Base-by-base conservation (phyloP, 2,797 vertebrate genomes). In the Bucorvus abyssinicus region DNA sequence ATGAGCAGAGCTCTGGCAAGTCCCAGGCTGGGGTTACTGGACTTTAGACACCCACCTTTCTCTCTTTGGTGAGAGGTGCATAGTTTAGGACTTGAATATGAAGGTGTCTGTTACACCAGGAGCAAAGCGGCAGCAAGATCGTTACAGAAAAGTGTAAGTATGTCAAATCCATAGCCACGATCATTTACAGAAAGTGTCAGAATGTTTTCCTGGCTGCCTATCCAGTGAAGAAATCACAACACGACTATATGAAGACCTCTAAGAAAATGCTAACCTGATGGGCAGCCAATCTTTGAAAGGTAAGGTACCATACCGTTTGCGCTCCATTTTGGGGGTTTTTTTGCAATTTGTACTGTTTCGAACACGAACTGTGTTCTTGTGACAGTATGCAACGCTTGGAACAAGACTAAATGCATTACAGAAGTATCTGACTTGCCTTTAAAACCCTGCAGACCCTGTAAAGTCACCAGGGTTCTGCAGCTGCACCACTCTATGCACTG, bases 391-490 rank as follows among this genome's bases (percentile, higher is more conserved):
- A 94, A 63, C 32, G 75, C 47, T 78, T 94, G 96, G 90, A 95
- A 92, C 1, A 11, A 91, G 84, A 95, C 81, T 22, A 92, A 94
- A 95, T 83, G 38, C 64, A 80, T 76, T 87, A 64, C 74, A 84
- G 42, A 84, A 78, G 32, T 56, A 69, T 75, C 92, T 77, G 29
- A 34, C 32, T 89, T 61, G 82, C 71, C 29, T 92, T 77, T 80
- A 90, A 95, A 93, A 38, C 81, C 80, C 81, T 68, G 68, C 50
- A 83, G 95, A 85, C 44, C 18, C 71, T 78, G 20, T 71, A 85
- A 92, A 90, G 68, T 80, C 88, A 90, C 18, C 8, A 42, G 86
- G 93, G 86, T 95, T 86, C 91, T n/a, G 84, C 93, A 95, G 91
- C 81, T 94, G 93, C 63, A 91, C 32, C 10, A 36, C 40, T 49